Base-by-base conservation (phyloP, 2,888 invertebrate genomes). In the Oxystoma pomonae region DNA sequence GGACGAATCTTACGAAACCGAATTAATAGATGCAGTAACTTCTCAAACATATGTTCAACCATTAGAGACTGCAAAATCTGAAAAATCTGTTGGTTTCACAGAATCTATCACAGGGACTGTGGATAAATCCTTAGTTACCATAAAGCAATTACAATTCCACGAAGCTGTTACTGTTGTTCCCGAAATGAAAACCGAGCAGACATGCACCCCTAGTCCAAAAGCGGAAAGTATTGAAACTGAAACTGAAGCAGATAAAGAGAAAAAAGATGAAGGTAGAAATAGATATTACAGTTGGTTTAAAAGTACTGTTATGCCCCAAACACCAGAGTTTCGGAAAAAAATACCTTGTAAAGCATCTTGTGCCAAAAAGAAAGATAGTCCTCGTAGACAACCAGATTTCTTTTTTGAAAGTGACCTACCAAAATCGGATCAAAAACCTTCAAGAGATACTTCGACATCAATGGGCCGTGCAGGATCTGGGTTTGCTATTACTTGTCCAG, bases 81-180 rank as follows among this genome's bases (percentile, higher is more conserved):
- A 63, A 12, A 53, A 56, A 60, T 16, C 20, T 21, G 60, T 55
- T 55, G 55, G 17, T 16, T 9, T 18, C 2, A n/a, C 17, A 57
- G 60, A 63, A 21, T 0, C 50, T n/a, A n/a, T 56, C 16, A 22
- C 58, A 49, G 19, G 51, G 1, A n/a, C n/a, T 53, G 49, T 58
- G 17, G 49, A 35, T 55, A 16, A 59, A 7, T 1, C 50, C 18
- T 55, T 49, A 22, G 22, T 20, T 19, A 0, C 19, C 12, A 1
- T 19, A 5, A 51, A 16, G 20, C 17, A 17, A 7, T 55, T 55
- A 19, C 59, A 35, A 12, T 3, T 35, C 35, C 35, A 35, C 12
- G 35, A 35, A 35, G 35, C 5, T 12, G 35, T 35, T 35, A 35
- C 5, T 35, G 35, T 35, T 35, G 12, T 35, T 35, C 35, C 35